Base-by-base conservation (phyloP, 1,140 invertebrate genomes). In the Metopolophium dirhodum region DNA sequence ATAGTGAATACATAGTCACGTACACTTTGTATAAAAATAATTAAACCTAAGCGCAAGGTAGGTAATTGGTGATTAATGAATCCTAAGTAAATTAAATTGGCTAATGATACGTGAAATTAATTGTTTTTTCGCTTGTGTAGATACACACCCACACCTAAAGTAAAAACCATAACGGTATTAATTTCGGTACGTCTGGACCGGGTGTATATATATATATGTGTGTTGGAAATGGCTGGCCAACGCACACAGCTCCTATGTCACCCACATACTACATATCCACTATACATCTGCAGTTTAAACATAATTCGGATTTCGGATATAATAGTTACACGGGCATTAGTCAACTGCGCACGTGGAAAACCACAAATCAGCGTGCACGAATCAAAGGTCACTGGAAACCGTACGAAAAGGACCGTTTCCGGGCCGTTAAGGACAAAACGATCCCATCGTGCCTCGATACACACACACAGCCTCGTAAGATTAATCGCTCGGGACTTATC, bases 311-410 rank as follows among this genome's bases (percentile, higher is more conserved):
- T 91, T 91, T 91, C 90, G 61, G 61, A 77, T 92, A 37, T 68
- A 35, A 23, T 90, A 83, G n/a, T 92, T 82, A 91, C 41, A 77
- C n/a, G 7, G 47, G n/a, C 77, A 85, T 92, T 82, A 92, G 91
- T 92, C 91, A 92, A 83, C 91, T 92, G 91, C 68, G 85, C 77
- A 92, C 77, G 77, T 77, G 47, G 47, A 92, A 92, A 92, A 77
- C 91, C 61, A 92, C 68, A 92, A 92, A 92, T 92, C 61, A 92
- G 47, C 47, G 91, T 82, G 35, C 47, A 37, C 68, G n/a, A 85
- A 92, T 83, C 91, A 85, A 83, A 92, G 91, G 91, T 92, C 47
- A 51, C 47, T 8, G 23, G 91, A 83, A 92, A 49, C 47, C 68
- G n/a, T 77, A 35, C 45, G 91, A 82, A 92, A 82, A 51, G 91